A percentile compares a stretch with the other conserved stretches of the same genome.
phyloP scores from a whole-genome alignment of 2,888 invertebrate species.

The Thera obeliscata region DNA sequence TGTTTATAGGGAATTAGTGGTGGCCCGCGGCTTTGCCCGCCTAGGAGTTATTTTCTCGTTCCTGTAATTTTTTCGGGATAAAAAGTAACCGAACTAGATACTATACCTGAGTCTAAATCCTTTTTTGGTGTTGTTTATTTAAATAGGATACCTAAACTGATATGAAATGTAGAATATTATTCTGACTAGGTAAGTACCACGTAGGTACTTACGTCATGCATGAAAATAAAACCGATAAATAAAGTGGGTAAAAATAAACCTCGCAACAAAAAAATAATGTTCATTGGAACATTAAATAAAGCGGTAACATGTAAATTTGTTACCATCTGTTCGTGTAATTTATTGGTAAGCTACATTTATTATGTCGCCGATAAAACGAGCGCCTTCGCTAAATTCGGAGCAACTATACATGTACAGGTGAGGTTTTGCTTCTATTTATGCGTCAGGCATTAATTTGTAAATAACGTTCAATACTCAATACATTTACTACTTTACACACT shows the following conservation, averaged over 20 bases:
- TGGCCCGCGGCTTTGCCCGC: too few species aligned
- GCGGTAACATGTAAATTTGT: conserved; percentile 49
- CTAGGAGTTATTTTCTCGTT: too few species aligned
- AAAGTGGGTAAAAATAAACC: conserved; percentile 4
- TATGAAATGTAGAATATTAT: too few species aligned
- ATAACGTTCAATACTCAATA: background rate
- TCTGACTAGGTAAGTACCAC: too few species aligned
- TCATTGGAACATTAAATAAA: conserved; percentile 45
- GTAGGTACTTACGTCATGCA: conserved; percentile 1
- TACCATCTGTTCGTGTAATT: conserved; percentile 50
- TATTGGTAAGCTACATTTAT: conserved; percentile 47
- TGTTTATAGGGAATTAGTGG: too few species aligned
- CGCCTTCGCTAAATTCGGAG: conserved; percentile 57
- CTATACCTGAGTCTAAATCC: too few species aligned
- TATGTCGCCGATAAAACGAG: conserved; percentile 48
- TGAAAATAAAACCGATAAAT: conserved; percentile 1
- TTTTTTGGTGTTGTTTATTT: too few species aligned
- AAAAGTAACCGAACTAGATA: too few species aligned
- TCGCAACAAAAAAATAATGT: conserved; percentile 28
- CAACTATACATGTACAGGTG: conserved; percentile 44
- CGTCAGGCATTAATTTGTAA: conserved; percentile 6
- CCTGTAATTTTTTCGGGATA: too few species aligned
- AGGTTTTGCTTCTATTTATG: conserved; percentile 29
- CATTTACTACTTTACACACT: background rate
- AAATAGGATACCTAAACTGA: too few species aligned